These are phyloP conservation scores for Saccopteryx bilineata DNA, from an alignment of 2,113 vertebrate species.

Conservation along the genomic window DNA sequence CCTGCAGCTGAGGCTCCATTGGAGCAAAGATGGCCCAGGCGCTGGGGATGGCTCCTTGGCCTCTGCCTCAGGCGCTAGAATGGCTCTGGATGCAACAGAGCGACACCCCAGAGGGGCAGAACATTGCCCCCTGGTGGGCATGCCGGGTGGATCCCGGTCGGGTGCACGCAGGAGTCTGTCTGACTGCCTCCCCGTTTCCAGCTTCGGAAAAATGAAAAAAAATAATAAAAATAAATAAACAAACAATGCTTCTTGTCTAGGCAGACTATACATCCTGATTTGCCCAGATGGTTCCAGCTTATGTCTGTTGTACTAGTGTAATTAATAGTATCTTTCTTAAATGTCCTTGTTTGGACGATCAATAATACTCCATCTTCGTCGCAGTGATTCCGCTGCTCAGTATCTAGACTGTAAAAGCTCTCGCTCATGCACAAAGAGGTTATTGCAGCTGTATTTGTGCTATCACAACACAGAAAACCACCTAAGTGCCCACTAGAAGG, in stretches of 20 bases:
- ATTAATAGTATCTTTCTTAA: background rate
- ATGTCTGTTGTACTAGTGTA: background rate
- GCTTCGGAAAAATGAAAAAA: background rate
- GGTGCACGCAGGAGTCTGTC: too few relatives aligned
- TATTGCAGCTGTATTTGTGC: background rate
- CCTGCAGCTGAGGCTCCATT: too few relatives aligned
- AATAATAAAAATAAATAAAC: background rate
- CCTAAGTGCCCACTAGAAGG: background rate
- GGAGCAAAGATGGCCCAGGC: too few relatives aligned
- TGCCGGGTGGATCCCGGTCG: too few relatives aligned
- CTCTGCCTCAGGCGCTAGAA: too few relatives aligned
- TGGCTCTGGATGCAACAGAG: too few relatives aligned
- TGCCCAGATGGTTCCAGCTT: background rate
- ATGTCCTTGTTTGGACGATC: constrained; percentile 8
- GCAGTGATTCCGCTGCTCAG: background rate
- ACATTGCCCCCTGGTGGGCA: too few relatives aligned
- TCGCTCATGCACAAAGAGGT: background rate
- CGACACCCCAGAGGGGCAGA: too few relatives aligned
- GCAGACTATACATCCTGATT: background rate
- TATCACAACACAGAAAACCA: background rate
- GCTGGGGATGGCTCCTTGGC: too few relatives aligned
- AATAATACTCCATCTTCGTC: background rate
- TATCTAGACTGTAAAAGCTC: background rate
- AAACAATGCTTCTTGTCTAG: background rate
- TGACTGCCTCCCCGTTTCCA: too few relatives aligned